Base-by-base conservation (phyloP, 2,888 invertebrate genomes). In the Eumacrocentrus americanus region DNA sequence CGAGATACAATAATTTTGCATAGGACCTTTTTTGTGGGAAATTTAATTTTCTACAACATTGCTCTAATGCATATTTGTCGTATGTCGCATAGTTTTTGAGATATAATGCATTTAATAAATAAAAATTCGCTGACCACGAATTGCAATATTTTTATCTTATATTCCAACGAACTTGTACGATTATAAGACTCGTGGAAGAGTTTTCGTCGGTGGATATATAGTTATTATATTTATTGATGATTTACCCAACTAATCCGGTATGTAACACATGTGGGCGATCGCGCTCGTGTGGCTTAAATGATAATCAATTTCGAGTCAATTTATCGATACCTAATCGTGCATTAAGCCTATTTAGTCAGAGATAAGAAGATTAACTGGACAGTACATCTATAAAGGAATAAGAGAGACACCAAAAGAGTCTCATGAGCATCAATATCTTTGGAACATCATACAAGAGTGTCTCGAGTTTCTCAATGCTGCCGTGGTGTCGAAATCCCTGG, bases 291-390 rank as follows among this genome's bases (percentile, higher is more conserved):
- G 22, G 14, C 23, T 22, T 12, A 38, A 38, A 12, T 52, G 38
- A 52, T 52, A 52, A 59, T 59, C 61, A 58, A 58, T 62, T 61
- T 60, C 57, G 35, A 61, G 61, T 62, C 62, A 67, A 58, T 65
- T 65, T 61, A 65, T 64, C 63, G 63, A 64, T 65, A 53, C 61
- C 55, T 60, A 61, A 58, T 51, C 29, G 23, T 29, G 44, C 47
- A 58, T 60, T 64, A 62, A 66, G 65, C 67, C 57, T 63, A 67
- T 67, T 67, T 64, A 63, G 63, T 59, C 54, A 42, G 37, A 54
- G 65, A 67, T 67, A 67, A 67, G 67, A 66, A 64, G 67, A 67
- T 67, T 65, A 67, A 63, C 54, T 61, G 59, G 47, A 25, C 20
- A 46, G 22, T 46, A 22, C 14, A 22, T 5, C 14, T 12, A 22